These are phyloP conservation scores for Oryzias melastigma DNA, from an alignment of 2,113 vertebrate genomes.

Conservation along the genomic window DNA sequence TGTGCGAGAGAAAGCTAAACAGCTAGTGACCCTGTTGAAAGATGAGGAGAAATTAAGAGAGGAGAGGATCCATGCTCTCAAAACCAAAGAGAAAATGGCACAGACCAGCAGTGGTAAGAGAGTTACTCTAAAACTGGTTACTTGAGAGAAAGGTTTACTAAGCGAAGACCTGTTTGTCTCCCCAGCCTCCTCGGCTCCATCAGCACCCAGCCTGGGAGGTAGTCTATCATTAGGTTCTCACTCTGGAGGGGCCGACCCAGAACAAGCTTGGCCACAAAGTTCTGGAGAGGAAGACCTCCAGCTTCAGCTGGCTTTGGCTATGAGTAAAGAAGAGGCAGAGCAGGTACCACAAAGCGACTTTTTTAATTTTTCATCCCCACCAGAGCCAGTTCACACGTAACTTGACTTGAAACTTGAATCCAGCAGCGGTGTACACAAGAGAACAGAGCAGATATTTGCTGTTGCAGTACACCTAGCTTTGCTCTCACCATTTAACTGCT, in stretches of 20 bases:
- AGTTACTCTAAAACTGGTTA: neutral
- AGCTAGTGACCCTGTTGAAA: constrained; percentile 88
- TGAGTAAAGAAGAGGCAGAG: constrained; percentile 94
- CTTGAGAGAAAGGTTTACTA: constrained; percentile 1
- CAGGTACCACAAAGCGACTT: constrained; percentile 78
- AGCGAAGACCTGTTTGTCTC: neutral
- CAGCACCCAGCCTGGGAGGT: constrained; percentile 76
- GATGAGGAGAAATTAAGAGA: constrained; percentile 90
- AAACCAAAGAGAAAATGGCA: constrained; percentile 95
- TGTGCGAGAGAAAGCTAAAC: constrained; percentile 91
- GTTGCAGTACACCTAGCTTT: constrained; percentile 45
- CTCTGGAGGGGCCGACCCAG: constrained; percentile 78
- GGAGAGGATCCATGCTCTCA: constrained; percentile 89
- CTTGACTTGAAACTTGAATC: neutral
- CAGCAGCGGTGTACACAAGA: constrained; percentile 17
- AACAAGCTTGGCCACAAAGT: constrained; percentile 93
- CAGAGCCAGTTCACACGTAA: neutral
- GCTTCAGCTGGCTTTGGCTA: constrained; percentile 89
- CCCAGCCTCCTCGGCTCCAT: constrained; percentile 80
- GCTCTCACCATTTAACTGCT: constrained; percentile 67
- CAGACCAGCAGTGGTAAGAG: constrained; percentile 86
- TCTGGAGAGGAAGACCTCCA: constrained; percentile 90
- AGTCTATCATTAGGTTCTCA: constrained; percentile 65
- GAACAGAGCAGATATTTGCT: constrained; percentile 33
- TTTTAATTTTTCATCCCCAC: neutral